Percentiles rank a stretch among this genome's conserved stretches.
These are phyloP conservation scores for Epinephelus coioides DNA, from an alignment of 2,797 vertebrate species.

Conservation along the genomic window DNA sequence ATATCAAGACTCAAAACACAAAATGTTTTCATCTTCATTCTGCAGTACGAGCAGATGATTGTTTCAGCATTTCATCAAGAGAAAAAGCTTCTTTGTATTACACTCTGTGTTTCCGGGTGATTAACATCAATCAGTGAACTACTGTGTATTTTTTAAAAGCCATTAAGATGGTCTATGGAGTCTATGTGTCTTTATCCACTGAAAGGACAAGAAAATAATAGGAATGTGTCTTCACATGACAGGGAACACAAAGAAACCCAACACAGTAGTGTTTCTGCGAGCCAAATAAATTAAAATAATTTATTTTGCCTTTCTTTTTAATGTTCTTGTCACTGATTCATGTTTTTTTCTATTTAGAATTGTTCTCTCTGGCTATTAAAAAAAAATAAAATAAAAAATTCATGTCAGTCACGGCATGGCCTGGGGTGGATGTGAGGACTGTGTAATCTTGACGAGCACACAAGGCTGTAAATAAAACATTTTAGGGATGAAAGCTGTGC, in stretches of 20 bases:
- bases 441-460: constrained; percentile 11
- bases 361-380: not conserved
- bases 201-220: not conserved
- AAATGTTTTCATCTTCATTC: not conserved
- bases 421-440: not conserved
- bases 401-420: not conserved
- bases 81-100: not conserved
- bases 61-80: not conserved
- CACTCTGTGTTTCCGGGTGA: not conserved
- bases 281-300: too few relatives aligned
- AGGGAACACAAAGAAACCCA: too few relatives aligned
- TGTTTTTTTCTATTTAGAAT: not conserved
- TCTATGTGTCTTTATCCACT: not conserved
- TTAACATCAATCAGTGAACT: not conserved
- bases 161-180: not conserved
- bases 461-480: not conserved
- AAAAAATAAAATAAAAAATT: constrained; percentile 16
- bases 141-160: not conserved
- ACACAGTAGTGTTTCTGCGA: too few relatives aligned
- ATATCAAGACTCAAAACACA: not conserved
- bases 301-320: not conserved
- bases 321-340: not conserved
- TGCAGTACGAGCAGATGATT: not conserved
- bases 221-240: not conserved
- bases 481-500: not conserved